phyloP scores from a whole-genome alignment of 2,797 vertebrate species.

The Crenuchus spilurus region DNA sequence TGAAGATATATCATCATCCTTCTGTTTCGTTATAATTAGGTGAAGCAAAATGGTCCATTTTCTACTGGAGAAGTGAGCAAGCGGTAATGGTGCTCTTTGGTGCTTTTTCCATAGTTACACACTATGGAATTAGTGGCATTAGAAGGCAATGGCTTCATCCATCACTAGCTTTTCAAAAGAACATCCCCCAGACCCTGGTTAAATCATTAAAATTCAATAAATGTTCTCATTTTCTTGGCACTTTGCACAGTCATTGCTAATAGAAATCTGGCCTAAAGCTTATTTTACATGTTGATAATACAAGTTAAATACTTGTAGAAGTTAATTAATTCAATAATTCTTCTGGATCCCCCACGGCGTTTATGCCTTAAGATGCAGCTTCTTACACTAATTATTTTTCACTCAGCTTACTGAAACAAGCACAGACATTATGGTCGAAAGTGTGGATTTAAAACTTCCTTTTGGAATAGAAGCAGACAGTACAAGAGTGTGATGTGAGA shows the following conservation, averaged over 20 bases:
- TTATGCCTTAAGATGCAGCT: not conserved
- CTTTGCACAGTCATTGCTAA: not conserved
- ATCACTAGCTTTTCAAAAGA: not conserved
- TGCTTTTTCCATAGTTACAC: not conserved
- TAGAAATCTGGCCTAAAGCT: not conserved
- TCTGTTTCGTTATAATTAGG: not conserved
- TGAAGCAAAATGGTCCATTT: not conserved
- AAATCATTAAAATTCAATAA: not conserved
- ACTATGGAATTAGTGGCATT: not conserved
- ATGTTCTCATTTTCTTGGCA: not conserved
- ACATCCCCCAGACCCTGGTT: not conserved
- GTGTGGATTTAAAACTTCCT: not conserved
- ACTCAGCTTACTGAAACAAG: not conserved
- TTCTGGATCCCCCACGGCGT: not conserved
- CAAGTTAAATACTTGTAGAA: not conserved
- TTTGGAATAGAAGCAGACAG: too few relatives aligned
- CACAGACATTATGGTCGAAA: not conserved
- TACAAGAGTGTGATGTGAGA: too few relatives aligned
- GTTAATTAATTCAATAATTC: not conserved
- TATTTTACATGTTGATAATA: not conserved
- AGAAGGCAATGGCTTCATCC: not conserved
- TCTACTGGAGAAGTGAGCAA: not conserved
- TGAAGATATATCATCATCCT: not conserved
- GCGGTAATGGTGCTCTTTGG: not conserved
- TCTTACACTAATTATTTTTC: not conserved